These are phyloP conservation scores for Cichlasoma orientale DNA, from an alignment of 2,797 vertebrate genomes.

Conservation along the genomic window DNA sequence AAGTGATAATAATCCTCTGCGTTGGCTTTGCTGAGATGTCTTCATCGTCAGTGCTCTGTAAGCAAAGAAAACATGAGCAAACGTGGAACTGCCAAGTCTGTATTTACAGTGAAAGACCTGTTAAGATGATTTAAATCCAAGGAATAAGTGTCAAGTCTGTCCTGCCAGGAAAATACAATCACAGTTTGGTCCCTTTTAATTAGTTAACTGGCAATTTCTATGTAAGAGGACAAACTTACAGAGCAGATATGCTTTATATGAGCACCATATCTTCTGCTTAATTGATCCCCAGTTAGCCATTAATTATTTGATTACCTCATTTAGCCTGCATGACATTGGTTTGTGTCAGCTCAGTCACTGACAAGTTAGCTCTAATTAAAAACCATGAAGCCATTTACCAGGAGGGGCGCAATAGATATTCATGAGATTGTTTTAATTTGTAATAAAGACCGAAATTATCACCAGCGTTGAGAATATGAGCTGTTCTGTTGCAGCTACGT, in stretches of 20 bases:
- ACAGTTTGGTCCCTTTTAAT: conserved; percentile 57
- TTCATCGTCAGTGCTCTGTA: conserved; percentile 41
- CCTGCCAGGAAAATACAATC: conserved; percentile 38
- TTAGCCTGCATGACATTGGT: conserved; percentile 69
- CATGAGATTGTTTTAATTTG: conserved; percentile 75
- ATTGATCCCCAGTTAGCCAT: conserved; percentile 83
- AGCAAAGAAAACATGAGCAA: conserved; percentile 44
- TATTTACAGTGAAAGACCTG: conserved; percentile 39
- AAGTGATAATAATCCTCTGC: conserved; percentile 55
- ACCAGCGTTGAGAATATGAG: conserved; percentile 47
- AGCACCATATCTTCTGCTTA: conserved; percentile 72
- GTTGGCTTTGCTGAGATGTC: conserved; percentile 49
- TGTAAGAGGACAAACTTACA: conserved; percentile 61
- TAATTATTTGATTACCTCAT: conserved; percentile 81
- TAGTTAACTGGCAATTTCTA: conserved; percentile 63
- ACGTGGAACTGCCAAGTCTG: conserved; percentile 31
- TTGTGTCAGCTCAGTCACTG: conserved; percentile 72
- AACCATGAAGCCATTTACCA: conserved; percentile 58
- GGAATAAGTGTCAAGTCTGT: conserved; percentile 12
- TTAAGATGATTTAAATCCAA: conserved; percentile 46
- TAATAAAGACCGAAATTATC: conserved; percentile 69
- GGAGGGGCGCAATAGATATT: conserved; percentile 72
- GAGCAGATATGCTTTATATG: conserved; percentile 59
- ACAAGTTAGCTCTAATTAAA: conserved; percentile 78
- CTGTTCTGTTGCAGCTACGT: conserved; percentile 30